Evolutionary conservation across 2,797 vertebrate species (phyloP).

Genomic region (Myotis vivesi): DNA sequence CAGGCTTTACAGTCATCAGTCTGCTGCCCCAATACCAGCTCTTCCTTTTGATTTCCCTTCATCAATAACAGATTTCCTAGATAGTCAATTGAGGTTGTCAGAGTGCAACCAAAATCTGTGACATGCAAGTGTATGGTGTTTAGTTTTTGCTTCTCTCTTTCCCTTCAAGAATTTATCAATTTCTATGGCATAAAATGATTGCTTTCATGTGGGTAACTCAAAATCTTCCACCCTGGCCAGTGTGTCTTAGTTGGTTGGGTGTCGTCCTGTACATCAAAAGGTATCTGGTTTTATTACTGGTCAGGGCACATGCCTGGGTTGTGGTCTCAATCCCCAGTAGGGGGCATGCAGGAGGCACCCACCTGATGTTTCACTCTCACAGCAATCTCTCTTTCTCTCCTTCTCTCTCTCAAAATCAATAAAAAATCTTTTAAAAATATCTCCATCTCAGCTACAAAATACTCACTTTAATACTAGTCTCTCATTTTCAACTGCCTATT

Average conservation of each 20-base stretch:
- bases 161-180: background rate
- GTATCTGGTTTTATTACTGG: background rate
- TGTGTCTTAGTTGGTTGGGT: background rate
- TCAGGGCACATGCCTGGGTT: background rate
- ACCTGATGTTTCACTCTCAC: background rate
- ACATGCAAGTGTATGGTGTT: background rate
- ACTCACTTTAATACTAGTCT: background rate
- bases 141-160: background rate
- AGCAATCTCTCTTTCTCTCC: background rate
- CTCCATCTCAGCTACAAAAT: slow-evolving; percentile 19
- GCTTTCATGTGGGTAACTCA: background rate
- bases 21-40: background rate
- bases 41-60: slow-evolving; percentile 10
- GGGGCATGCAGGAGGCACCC: background rate
- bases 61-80: background rate
- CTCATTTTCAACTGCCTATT: slow-evolving; percentile 17
- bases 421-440: background rate
- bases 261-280: background rate
- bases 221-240: background rate
- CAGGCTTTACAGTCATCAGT: background rate
- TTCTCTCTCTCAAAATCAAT: background rate
- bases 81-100: background rate
- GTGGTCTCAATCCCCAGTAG: background rate
- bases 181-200: background rate
- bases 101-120: background rate